phyloP scores from a whole-genome alignment of 2,113 vertebrate species.

The Gorsachius goisagi region DNA sequence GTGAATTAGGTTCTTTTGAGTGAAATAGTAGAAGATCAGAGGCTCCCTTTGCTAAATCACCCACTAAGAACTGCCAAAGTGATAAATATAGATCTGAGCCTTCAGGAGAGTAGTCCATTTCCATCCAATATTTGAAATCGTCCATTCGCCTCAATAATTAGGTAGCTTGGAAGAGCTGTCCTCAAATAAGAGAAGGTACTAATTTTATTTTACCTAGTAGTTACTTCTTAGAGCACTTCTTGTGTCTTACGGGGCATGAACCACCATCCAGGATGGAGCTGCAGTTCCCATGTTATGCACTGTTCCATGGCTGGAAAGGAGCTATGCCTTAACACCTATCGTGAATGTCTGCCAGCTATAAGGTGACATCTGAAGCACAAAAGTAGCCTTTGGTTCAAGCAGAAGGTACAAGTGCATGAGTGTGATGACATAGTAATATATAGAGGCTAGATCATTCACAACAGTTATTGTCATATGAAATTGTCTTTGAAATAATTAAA shows the following conservation, averaged over 20 bases:
- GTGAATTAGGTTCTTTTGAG: not conserved
- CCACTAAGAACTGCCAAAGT: not conserved
- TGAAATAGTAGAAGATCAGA: not conserved
- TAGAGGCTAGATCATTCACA: not conserved
- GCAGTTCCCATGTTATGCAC: not conserved
- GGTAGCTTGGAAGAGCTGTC: not conserved
- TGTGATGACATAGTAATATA: not conserved
- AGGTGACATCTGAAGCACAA: not conserved
- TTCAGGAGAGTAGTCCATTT: not conserved
- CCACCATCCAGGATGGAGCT: not conserved
- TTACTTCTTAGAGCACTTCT: not conserved
- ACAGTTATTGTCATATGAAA: not conserved
- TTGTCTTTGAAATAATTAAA: not conserved
- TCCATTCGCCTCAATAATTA: not conserved
- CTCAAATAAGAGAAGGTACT: not conserved
- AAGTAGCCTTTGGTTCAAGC: not conserved
- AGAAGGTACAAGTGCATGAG: not conserved
- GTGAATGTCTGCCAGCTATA: not conserved
- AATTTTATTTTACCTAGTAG: not conserved
- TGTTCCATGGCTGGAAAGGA: not conserved
- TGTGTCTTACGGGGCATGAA: not conserved
- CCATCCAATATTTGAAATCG: not conserved
- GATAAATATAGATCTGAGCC: not conserved
- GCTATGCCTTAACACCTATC: fast-evolving
- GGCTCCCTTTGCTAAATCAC: not conserved